These are phyloP conservation scores for Microctenopoma stevenorrisi DNA, from an alignment of 2,797 vertebrate species.

Conservation along the genomic window DNA sequence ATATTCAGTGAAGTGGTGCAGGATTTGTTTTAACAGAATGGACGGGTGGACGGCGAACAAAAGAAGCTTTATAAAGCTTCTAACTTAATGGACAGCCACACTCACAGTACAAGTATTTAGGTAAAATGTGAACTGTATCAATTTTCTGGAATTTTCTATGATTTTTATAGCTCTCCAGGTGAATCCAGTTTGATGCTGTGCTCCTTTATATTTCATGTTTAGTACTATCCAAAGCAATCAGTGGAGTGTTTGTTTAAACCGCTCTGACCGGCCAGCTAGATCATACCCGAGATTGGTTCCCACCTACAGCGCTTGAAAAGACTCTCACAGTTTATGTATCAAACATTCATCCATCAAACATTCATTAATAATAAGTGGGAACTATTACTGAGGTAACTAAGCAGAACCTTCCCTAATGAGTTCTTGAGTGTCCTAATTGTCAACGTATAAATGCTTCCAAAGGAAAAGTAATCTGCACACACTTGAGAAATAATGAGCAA, in stretches of 20 bases:
- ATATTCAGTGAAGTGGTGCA: neutral
- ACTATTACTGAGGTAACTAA: constrained; percentile 44
- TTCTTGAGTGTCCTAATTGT: constrained; percentile 45
- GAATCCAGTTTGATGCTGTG: no score
- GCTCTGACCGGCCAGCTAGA: neutral
- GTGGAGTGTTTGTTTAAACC: constrained; percentile 1
- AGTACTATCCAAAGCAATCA: neutral
- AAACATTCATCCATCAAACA: constrained; percentile 47
- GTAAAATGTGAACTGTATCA: neutral
- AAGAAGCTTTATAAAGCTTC: constrained; percentile 2
- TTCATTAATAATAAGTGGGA: constrained; percentile 48
- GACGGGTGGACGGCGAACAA: neutral
- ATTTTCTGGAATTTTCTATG: neutral
- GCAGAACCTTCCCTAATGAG: constrained; percentile 53
- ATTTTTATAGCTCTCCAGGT: neutral
- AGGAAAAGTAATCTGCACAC: constrained; percentile 8
- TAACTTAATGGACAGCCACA: neutral
- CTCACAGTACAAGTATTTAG: neutral
- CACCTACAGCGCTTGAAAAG: constrained; percentile 7
- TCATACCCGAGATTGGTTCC: neutral
- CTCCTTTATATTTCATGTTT: neutral
- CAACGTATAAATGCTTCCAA: constrained; percentile 2
- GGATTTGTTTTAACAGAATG: constrained; percentile 13
- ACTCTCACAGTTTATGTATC: constrained; percentile 15
- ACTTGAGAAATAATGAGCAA: constrained; percentile 22